A percentile compares a stretch with the other conserved stretches of the same genome.
These are phyloP conservation scores for Melanerpes aurifrons DNA, from an alignment of 2,113 vertebrate species.

Conservation along the genomic window DNA sequence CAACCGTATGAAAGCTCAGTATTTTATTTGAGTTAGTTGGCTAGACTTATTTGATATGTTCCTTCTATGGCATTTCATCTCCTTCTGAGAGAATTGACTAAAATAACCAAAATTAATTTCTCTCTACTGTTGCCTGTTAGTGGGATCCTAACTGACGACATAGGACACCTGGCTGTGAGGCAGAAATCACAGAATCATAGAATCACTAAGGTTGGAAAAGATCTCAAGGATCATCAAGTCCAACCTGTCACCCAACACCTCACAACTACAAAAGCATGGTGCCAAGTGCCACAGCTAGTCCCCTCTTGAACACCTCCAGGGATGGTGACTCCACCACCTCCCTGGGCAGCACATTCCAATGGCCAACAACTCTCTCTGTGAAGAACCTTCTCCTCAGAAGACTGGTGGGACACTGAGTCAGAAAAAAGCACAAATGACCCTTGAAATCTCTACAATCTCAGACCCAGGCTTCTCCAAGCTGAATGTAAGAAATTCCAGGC, in stretches of 20 bases:
- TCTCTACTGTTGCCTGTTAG: neutral
- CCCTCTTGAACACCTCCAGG: too few species aligned
- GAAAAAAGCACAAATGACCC: neutral
- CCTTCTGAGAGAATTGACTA: neutral
- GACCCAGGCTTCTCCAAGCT: neutral
- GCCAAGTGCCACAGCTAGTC: too few species aligned
- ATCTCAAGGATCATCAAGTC: too few species aligned
- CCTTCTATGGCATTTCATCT: neutral
- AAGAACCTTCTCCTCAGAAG: neutral
- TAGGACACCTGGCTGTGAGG: neutral
- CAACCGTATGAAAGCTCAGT: neutral
- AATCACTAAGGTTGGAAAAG: too few species aligned
- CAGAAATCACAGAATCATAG: neutral
- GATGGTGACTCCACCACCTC: too few species aligned
- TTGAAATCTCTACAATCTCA: neutral
- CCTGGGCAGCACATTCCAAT: too few species aligned
- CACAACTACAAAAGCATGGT: too few species aligned
- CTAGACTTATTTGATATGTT: neutral
- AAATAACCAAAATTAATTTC: neutral
- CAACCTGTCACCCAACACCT: too few species aligned
- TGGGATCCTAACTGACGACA: neutral
- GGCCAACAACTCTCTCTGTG: too few species aligned
- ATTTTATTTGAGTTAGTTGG: neutral
- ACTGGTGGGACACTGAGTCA: accelerated
- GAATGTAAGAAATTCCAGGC: neutral